Evolutionary conservation across 2,113 vertebrate genomes (phyloP).

Genomic region (Psilopogon haemacephalus): DNA sequence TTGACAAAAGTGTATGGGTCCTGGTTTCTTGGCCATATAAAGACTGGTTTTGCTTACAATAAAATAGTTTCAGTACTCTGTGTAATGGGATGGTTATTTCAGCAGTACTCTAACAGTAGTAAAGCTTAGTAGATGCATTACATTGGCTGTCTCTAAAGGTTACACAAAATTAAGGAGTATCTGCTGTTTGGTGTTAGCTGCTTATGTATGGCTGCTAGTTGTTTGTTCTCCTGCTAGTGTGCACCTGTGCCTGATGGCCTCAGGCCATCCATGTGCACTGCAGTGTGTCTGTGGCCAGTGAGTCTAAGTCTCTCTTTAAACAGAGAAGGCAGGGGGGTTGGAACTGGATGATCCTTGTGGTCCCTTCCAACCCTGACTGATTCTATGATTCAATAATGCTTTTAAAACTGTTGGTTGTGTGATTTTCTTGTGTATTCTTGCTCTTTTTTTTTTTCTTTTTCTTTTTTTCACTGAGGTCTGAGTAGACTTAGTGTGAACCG

Average conservation of each 20-base stretch:
- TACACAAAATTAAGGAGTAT: background rate
- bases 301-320: background rate
- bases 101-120: background rate
- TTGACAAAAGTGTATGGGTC: background rate
- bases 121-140: background rate
- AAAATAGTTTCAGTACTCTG: conserved; percentile 54
- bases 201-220: background rate
- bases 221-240: background rate
- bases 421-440: background rate
- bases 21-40: conserved; percentile 10
- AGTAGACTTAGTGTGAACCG: background rate
- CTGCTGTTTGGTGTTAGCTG: background rate
- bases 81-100: conserved; percentile 55
- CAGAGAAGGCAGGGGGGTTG: no score
- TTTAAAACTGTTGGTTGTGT: background rate
- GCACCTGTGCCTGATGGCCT: background rate
- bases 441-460: background rate
- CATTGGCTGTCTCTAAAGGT: background rate
- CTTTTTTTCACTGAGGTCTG: background rate
- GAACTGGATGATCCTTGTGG: no score
- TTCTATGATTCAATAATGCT: no score
- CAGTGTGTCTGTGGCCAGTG: background rate
- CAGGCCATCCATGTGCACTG: background rate
- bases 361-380: no score
- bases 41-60: conserved; percentile 57